Evolutionary conservation across 2,797 vertebrate genomes (phyloP), one percentile per base, ranked within the genome.

Genomic region (Echiichthys vipera): DNA sequence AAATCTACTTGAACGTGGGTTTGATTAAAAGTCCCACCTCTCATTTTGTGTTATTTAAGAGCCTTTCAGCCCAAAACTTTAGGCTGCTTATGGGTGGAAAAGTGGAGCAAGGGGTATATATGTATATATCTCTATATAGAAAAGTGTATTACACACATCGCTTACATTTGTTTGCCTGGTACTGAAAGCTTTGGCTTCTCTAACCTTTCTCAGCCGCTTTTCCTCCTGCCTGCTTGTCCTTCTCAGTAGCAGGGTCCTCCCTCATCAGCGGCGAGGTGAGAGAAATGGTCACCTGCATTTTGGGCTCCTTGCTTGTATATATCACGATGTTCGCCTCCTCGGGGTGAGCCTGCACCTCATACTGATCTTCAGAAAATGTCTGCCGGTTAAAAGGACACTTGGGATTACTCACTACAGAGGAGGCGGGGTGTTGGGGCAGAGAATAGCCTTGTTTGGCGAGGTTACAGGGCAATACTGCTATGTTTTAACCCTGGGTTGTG

Each of bases 251-350:
- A 79, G 91, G 81, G 70, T 96, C 95, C 89, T 96, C 95, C 75
- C 95, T 94, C 95, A 97, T 96, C 91, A 95, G 94, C 68, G 95
- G 93, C 22, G 95, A 97, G 69, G 96, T 97, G 84, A 96, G 87
- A 54, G 95, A 96, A 90, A 97, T 86, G 20, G 93, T 94, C 91
- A 96, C 95, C 92, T 95, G 95, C 93, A 96, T 95, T 93, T 93
- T 94, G 86, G 95, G 96, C 90, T 96, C 95, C 93, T 95, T 95
- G 79, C 93, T 94, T 73, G 96, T 95, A 84, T 93, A 92, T 92
- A 96, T 95, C 87, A 95, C 71, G 80, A 96, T 93, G 93, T 89
- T 94, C 80, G 95, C 94, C 90, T 96, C 95, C 68, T 95, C 94
- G 1, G 88, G 88, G 81, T 94, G 93, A 70, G 94, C 93, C 88